These are phyloP conservation scores for Mesochorus sp. DNA, from an alignment of 2,888 invertebrate genomes.

Conservation along the genomic window DNA sequence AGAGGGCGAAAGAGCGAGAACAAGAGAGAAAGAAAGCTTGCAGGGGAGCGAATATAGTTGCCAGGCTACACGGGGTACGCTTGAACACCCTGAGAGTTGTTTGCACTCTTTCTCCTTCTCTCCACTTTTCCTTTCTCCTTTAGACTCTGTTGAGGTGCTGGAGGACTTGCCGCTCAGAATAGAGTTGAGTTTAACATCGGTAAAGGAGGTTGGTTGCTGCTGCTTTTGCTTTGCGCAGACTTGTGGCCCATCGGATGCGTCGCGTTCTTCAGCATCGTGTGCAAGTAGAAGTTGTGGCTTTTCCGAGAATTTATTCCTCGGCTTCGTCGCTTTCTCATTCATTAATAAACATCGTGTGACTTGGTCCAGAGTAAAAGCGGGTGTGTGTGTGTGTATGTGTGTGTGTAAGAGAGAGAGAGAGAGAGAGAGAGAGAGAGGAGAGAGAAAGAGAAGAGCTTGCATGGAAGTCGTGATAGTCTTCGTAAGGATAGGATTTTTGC, in stretches of 20 bases:
- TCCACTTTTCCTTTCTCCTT: slow-evolving; percentile 14
- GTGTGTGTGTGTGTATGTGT: no score
- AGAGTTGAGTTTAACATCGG: slow-evolving; percentile 52
- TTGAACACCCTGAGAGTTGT: slow-evolving; percentile 31
- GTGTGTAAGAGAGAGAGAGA: slow-evolving; percentile 1
- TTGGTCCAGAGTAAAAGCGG: slow-evolving; percentile 20
- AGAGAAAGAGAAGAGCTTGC: background rate
- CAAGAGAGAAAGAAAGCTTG: no score
- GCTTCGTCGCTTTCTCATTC: slow-evolving; percentile 52
- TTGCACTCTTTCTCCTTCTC: slow-evolving; percentile 29
- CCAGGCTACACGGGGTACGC: slow-evolving; percentile 21
- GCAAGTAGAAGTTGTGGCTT: slow-evolving; percentile 59
- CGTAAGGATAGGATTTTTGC: no score
- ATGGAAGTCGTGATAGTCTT: no score
- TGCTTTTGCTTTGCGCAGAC: slow-evolving; percentile 12
- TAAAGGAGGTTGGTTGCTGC: slow-evolving; percentile 26
- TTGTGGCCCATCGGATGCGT: slow-evolving; percentile 24
- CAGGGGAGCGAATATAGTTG: slow-evolving; percentile 15
- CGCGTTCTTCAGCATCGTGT: slow-evolving; percentile 44
- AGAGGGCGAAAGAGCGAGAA: background rate
- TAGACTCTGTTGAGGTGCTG: slow-evolving; percentile 20
- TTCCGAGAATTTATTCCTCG: slow-evolving; percentile 58
- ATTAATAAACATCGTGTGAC: slow-evolving; percentile 59
- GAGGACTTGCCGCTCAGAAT: slow-evolving; percentile 54
- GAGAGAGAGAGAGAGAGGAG: slow-evolving; percentile 4